phyloP scores from a whole-genome alignment of 2,797 vertebrate species.

The Zenarchopterus dispar region DNA sequence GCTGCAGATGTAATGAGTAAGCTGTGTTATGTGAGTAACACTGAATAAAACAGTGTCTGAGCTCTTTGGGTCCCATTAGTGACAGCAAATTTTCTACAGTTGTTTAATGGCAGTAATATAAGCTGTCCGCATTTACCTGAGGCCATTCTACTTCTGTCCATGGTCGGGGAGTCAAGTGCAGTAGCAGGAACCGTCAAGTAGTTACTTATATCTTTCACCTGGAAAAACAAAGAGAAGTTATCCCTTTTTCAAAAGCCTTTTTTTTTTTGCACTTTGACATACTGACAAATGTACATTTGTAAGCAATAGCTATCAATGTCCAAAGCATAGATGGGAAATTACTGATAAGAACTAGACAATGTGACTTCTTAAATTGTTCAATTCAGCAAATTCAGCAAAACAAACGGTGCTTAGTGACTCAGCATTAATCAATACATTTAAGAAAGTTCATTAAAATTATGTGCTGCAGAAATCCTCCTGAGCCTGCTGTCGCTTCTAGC shows the following conservation, averaged over 20 bases:
- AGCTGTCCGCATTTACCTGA: conserved; percentile 85
- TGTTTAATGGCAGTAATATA: conserved; percentile 22
- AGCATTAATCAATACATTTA: conserved; percentile 11
- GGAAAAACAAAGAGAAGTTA: conserved; percentile 7
- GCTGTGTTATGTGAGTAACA: background rate
- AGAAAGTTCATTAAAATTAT: conserved; percentile 30
- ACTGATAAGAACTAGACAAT: background rate
- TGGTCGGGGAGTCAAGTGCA: conserved; percentile 89
- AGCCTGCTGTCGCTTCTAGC: conserved; percentile 22
- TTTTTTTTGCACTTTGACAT: no score
- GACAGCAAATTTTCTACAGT: background rate
- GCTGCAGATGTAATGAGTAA: conserved; percentile 26
- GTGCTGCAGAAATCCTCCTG: conserved; percentile 18
- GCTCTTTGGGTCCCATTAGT: background rate
- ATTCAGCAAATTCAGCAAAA: background rate
- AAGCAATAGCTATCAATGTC: background rate
- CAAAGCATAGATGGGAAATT: background rate
- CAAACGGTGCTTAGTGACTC: conserved; percentile 4
- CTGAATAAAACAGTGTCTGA: background rate
- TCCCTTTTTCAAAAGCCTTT: background rate
- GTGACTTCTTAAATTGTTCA: background rate
- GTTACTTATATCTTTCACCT: conserved; percentile 86
- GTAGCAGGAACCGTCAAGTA: conserved; percentile 92
- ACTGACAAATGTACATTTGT: background rate
- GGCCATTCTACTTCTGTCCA: conserved; percentile 88